These are phyloP conservation scores for Aphidoletes aphidimyza DNA, from an alignment of 2,888 invertebrate genomes.

Conservation along the genomic window DNA sequence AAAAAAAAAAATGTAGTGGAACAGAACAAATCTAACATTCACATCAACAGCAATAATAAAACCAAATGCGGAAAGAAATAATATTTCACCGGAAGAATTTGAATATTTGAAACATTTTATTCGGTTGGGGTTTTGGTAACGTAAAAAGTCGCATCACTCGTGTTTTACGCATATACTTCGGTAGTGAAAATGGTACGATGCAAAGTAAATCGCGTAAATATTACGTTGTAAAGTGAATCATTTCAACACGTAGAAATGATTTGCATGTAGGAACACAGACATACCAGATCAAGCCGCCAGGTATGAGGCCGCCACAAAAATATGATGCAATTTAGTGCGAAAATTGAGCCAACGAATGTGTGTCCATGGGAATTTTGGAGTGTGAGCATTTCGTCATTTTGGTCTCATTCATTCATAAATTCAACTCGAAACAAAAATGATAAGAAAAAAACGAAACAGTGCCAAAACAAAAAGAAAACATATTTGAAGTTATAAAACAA, in stretches of 20 bases:
- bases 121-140: neutral
- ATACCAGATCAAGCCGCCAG: too few species aligned
- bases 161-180: neutral
- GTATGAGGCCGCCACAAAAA: too few species aligned
- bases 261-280: too few species aligned
- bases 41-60: constrained; percentile 11
- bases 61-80: constrained; percentile 49
- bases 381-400: constrained; percentile 6
- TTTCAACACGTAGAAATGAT: neutral
- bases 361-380: neutral
- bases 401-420: constrained; percentile 31
- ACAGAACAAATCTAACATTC: neutral
- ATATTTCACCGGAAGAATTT: constrained; percentile 45
- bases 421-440: neutral
- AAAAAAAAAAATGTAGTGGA: neutral
- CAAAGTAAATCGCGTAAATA: too few species aligned
- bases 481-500: neutral
- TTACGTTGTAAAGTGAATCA: neutral
- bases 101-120: constrained; percentile 14
- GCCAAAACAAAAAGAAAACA: neutral
- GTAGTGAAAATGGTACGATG: too few species aligned
- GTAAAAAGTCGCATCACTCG: neutral
- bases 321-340: too few species aligned
- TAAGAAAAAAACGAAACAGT: constrained; percentile 40
- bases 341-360: too few species aligned